phyloP scores from a whole-genome alignment of 2,888 invertebrate genomes.

The Lasioglossum morio region DNA sequence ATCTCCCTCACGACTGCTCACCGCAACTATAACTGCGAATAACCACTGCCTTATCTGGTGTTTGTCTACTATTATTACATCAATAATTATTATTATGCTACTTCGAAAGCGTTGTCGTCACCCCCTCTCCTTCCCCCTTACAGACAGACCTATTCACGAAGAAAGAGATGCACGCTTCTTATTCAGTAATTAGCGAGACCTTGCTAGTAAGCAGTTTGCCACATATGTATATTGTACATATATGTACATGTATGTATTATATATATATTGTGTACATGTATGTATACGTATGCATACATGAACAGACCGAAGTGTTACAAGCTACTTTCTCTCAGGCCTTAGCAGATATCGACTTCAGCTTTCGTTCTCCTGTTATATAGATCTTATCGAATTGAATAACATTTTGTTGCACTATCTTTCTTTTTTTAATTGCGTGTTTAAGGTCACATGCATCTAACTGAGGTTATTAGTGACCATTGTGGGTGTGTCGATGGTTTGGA shows the following conservation, averaged over 20 bases:
- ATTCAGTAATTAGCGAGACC: slow-evolving; percentile 66
- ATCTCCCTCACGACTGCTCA: slow-evolving; percentile 85
- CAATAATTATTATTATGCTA: slow-evolving; percentile 76
- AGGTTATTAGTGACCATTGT: no score
- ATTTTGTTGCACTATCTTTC: not conserved
- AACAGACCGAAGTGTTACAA: not conserved
- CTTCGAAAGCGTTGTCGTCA: slow-evolving; percentile 73
- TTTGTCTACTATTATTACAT: slow-evolving; percentile 82
- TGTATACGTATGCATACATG: not conserved
- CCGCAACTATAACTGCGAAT: slow-evolving; percentile 85
- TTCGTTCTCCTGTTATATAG: not conserved
- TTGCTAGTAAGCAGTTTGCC: slow-evolving; percentile 65
- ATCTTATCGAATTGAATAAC: not conserved
- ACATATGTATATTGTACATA: slow-evolving; percentile 41
- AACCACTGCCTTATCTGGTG: slow-evolving; percentile 85
- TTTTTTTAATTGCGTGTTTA: no score
- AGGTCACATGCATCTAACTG: no score
- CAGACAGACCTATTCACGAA: slow-evolving; percentile 64
- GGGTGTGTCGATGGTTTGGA: no score
- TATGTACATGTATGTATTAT: not conserved
- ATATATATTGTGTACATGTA: slow-evolving; percentile 35
- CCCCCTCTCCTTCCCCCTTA: slow-evolving; percentile 17
- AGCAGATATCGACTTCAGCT: not conserved
- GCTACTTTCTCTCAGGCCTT: not conserved
- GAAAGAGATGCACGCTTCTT: slow-evolving; percentile 73